Evolutionary conservation across 2,797 vertebrate genomes (phyloP).

Genomic region (Smutsia temminckii): DNA sequence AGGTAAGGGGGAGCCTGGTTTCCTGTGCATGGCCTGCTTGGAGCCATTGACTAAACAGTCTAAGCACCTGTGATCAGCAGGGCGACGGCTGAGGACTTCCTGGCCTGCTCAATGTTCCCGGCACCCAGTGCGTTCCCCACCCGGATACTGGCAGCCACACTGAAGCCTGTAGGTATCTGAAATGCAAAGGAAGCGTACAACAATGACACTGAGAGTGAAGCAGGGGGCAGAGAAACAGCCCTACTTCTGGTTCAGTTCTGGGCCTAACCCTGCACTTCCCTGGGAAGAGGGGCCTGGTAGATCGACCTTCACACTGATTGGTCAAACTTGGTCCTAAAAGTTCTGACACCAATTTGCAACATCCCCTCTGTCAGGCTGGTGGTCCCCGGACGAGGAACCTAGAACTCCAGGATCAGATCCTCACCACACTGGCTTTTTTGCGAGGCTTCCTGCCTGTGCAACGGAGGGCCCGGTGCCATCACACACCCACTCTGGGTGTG

Average conservation of each 20-base stretch:
- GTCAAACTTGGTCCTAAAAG: not conserved
- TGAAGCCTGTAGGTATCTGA: conserved; percentile 91
- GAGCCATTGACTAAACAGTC: accelerated
- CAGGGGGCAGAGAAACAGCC: not conserved
- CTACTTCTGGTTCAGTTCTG: no score
- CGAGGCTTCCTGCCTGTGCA: not conserved
- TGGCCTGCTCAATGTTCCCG: conserved; percentile 88
- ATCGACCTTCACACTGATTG: accelerated
- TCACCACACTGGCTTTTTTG: not conserved
- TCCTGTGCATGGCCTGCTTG: not conserved
- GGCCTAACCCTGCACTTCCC: not conserved
- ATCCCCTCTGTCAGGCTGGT: not conserved
- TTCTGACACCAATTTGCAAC: not conserved
- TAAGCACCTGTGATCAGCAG: conserved; percentile 89
- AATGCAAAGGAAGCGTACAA: not conserved
- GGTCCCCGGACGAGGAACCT: not conserved
- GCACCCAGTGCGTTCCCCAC: conserved; percentile 95
- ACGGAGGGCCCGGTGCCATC: not conserved
- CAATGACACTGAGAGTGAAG: not conserved
- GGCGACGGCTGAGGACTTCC: conserved; percentile 86
- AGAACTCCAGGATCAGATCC: not conserved
- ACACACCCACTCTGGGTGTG: no score
- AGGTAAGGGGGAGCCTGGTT: not conserved
- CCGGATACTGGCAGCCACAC: conserved; percentile 89
- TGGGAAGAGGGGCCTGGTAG: not conserved